phyloP scores from a whole-genome alignment of 2,797 vertebrate genomes.

The Sebastes cheni region DNA sequence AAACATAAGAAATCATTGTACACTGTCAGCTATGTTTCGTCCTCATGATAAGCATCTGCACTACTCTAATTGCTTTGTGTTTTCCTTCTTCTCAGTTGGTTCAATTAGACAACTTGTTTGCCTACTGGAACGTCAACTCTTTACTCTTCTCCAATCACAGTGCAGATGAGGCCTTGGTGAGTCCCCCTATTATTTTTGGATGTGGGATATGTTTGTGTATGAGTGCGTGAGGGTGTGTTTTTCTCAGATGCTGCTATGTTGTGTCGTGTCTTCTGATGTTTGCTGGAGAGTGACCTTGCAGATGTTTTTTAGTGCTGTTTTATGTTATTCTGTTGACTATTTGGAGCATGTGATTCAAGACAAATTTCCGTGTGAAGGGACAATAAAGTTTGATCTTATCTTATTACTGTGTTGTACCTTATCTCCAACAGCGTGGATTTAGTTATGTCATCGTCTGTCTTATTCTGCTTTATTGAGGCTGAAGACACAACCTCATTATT shows the following conservation, averaged over 20 bases:
- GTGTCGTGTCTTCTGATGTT: too few species aligned
- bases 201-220: too few species aligned
- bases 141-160: slow-evolving; percentile 88
- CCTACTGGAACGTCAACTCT: slow-evolving; percentile 97
- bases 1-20: background rate
- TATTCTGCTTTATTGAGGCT: background rate
- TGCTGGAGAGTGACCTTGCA: too few species aligned
- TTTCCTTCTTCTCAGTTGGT: slow-evolving; percentile 84
- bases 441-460: background rate
- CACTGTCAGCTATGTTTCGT: background rate
- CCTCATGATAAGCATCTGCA: background rate
- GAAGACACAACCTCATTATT: background rate
- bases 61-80: slow-evolving; percentile 12
- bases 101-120: slow-evolving; percentile 93
- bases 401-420: background rate
- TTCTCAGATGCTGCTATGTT: too few species aligned
- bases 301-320: too few species aligned
- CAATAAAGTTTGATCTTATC: too few species aligned
- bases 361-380: too few species aligned
- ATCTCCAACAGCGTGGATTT: background rate
- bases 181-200: slow-evolving; percentile 45
- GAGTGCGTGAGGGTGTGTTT: too few species aligned
- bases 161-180: slow-evolving; percentile 90
- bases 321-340: too few species aligned
- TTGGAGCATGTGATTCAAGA: too few species aligned